Percentiles rank a stretch among this genome's conserved stretches.
Evolutionary conservation across 1,140 invertebrate species (phyloP).

Genomic region (Dufourea novaeangliae): DNA sequence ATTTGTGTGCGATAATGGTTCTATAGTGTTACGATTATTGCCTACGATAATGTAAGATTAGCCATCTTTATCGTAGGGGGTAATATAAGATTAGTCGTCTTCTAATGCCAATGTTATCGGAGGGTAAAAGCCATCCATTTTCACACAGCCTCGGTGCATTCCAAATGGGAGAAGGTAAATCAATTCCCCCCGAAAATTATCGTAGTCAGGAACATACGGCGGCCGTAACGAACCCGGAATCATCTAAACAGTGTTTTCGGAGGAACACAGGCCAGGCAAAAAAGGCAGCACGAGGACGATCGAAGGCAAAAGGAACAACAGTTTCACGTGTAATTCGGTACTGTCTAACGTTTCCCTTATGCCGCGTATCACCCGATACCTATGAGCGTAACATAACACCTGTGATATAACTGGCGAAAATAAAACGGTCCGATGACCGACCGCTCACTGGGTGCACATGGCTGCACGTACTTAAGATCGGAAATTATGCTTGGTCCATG

Average conservation of each 20-base stretch:
- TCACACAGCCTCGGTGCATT: too few species aligned
- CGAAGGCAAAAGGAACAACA: slow-evolving; percentile 37
- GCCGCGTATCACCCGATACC: slow-evolving; percentile 69
- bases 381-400: slow-evolving; percentile 70
- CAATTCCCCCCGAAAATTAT: slow-evolving; percentile 5
- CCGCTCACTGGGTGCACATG: slow-evolving; percentile 6
- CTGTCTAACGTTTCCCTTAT: slow-evolving; percentile 66
- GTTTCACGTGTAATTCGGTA: slow-evolving; percentile 68
- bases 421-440: slow-evolving; percentile 60
- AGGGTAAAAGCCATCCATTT: too few species aligned
- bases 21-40: neutral
- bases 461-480: neutral
- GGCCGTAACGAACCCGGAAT: slow-evolving; percentile 29
- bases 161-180: neutral
- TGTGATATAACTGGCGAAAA: slow-evolving; percentile 59
- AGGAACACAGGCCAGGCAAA: neutral
- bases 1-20: neutral
- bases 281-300: neutral
- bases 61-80: too few species aligned
- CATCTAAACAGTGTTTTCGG: slow-evolving; percentile 20
- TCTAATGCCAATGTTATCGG: neutral
- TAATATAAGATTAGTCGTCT: neutral
- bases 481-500: neutral
- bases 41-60: neutral
- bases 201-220: neutral